Conservation (phyloP, 2,797 vertebrate genomes). For the Geotrypetes seraphini region DNA sequence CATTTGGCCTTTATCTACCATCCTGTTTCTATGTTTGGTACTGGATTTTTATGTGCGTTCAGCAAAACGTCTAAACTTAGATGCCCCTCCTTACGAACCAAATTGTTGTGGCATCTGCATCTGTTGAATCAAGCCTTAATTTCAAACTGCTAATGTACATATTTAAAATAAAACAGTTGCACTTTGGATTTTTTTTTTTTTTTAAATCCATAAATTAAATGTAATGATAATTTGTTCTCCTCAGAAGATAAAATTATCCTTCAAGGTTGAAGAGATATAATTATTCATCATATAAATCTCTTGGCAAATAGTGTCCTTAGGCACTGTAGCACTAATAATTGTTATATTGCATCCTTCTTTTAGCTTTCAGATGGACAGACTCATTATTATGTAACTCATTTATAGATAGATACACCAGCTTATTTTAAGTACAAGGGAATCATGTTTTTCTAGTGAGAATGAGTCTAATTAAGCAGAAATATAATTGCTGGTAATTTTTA, state of each 20-base stretch:
- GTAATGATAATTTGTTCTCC: constrained; percentile 52
- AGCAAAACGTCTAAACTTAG: too few species aligned
- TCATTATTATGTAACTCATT: constrained; percentile 43
- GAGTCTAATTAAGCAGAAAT: constrained; percentile 35
- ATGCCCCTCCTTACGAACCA: too few species aligned
- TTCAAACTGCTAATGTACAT: constrained; percentile 9
- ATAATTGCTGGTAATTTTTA: constrained; percentile 35
- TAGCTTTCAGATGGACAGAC: constrained; percentile 49
- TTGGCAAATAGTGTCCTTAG: constrained; percentile 61
- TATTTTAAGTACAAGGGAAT: constrained; percentile 33
- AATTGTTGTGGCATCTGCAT: too few species aligned
- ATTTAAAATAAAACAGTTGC: constrained; percentile 20
- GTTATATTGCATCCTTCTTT: constrained; percentile 56
- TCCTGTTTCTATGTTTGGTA: too few species aligned
- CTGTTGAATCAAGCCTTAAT: background rate
- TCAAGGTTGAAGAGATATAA: constrained; percentile 66
- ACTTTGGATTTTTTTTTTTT: constrained; percentile 13
- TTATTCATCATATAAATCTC: constrained; percentile 61
- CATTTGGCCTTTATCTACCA: too few species aligned
- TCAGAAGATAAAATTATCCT: constrained; percentile 61
- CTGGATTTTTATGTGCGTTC: too few species aligned
- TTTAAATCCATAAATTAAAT: constrained; percentile 28
- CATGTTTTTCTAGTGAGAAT: constrained; percentile 36
- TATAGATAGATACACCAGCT: constrained; percentile 34
- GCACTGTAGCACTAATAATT: constrained; percentile 56